Percentiles rank a stretch among this genome's conserved stretches.
Conservation (phyloP, 1,140 invertebrate species). For the Microplitis demolitor region DNA sequence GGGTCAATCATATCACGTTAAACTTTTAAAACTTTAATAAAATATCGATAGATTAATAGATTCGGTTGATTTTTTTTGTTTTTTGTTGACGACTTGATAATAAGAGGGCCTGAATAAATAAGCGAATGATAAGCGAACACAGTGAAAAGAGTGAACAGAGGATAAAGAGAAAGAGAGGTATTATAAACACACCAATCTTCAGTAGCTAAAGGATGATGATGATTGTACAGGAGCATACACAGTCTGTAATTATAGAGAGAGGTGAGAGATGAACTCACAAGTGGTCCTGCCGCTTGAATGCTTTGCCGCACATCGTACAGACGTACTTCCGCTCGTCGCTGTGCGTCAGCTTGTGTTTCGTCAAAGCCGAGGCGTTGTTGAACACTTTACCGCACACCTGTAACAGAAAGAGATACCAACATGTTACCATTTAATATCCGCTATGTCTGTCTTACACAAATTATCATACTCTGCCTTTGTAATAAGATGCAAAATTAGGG, state of each 20-base stretch:
- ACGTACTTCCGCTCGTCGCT: slow-evolving; percentile 97
- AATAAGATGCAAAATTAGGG: too few relatives aligned
- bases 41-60: too few relatives aligned
- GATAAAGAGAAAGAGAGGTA: too few relatives aligned
- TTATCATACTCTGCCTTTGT: too few relatives aligned
- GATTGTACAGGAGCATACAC: neutral
- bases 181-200: too few relatives aligned
- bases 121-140: too few relatives aligned
- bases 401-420: slow-evolving; percentile 46
- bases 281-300: slow-evolving; percentile 98
- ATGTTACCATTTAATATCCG: slow-evolving; percentile 22
- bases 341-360: slow-evolving; percentile 97
- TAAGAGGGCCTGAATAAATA: too few relatives aligned
- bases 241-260: slow-evolving; percentile 15
- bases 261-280: slow-evolving; percentile 75
- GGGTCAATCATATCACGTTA: neutral
- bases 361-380: slow-evolving; percentile 94
- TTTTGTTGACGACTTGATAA: too few relatives aligned
- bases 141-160: too few relatives aligned
- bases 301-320: slow-evolving; percentile 93
- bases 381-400: slow-evolving; percentile 95
- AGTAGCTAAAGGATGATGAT: neutral
- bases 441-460: too few relatives aligned
- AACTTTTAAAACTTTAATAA: neutral
- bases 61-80: too few relatives aligned